Evolutionary conservation across 64 coral and sea anemone genomes (phyloP).

Genomic region (Dendronephthya gigantea): DNA sequence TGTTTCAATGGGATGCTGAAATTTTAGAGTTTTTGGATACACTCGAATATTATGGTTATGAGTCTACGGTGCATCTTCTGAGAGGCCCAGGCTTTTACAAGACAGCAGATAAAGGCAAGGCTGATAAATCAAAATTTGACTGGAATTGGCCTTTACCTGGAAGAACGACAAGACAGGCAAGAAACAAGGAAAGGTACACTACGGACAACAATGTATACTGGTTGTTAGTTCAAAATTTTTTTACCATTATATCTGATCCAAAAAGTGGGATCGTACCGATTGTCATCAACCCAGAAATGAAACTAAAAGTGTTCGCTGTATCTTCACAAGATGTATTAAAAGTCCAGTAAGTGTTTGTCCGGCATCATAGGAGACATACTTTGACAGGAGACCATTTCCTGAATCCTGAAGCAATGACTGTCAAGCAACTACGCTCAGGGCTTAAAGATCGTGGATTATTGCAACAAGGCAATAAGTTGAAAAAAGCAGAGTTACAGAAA

Average conservation of each 20-base stretch:
- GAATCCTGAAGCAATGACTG: constrained; percentile 50
- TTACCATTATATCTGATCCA: background rate
- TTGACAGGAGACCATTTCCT: constrained; percentile 51
- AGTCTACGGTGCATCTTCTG: constrained; percentile 53
- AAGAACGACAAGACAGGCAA: constrained; percentile 50
- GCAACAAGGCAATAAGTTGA: constrained; percentile 51
- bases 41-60: constrained; percentile 56
- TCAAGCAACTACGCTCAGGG: constrained; percentile 42
- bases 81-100: constrained; percentile 65
- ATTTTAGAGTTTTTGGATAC: constrained; percentile 50
- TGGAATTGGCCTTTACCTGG: constrained; percentile 72
- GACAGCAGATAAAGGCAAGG: constrained; percentile 29
- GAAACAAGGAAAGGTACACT: constrained; percentile 22
- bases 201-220: background rate
- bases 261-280: background rate
- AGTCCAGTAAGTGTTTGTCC: constrained; percentile 43
- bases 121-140: constrained; percentile 45
- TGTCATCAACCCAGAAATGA: background rate
- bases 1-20: constrained; percentile 47
- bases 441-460: constrained; percentile 46
- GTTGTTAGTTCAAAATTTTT: background rate
- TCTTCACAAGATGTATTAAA: background rate
- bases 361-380: constrained; percentile 46
- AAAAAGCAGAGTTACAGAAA: constrained; percentile 50
- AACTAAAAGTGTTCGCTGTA: background rate